Percentiles rank a stretch among this genome's conserved stretches.
Conservation (phyloP, 2,113 vertebrate species). For the Cyrtonyx montezumae region DNA sequence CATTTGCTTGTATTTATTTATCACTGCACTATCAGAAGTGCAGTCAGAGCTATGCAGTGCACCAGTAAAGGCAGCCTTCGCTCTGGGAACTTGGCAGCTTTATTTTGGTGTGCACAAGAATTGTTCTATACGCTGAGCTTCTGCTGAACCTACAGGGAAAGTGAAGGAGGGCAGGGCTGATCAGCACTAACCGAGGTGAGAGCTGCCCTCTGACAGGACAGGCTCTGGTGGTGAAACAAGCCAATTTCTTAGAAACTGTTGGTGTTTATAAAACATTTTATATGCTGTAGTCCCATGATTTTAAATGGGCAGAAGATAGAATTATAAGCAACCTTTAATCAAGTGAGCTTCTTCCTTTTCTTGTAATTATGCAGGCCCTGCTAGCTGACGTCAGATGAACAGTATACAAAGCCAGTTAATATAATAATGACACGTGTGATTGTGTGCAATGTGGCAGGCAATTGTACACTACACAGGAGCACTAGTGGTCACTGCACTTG, state of each 20-base stretch:
- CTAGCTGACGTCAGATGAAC: slow-evolving; percentile 56
- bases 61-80: neutral
- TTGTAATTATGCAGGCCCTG: neutral
- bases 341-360: neutral
- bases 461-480: slow-evolving; percentile 48
- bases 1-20: slow-evolving; percentile 44
- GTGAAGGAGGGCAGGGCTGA: neutral
- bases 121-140: neutral
- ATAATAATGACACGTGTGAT: slow-evolving; percentile 30
- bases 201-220: neutral
- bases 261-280: neutral
- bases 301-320: neutral
- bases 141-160: neutral
- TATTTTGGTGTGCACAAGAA: neutral
- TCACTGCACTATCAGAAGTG: neutral
- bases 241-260: neutral
- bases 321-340: neutral
- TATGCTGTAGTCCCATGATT: neutral
- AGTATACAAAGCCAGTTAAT: slow-evolving; percentile 40
- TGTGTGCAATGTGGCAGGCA: slow-evolving; percentile 57
- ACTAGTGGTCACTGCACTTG: slow-evolving; percentile 59
- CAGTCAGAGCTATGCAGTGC: neutral
- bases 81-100: neutral
- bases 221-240: neutral
- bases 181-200: neutral